Conservation (phyloP, 1,140 invertebrate genomes). For the Pristionchus pacificus region DNA sequence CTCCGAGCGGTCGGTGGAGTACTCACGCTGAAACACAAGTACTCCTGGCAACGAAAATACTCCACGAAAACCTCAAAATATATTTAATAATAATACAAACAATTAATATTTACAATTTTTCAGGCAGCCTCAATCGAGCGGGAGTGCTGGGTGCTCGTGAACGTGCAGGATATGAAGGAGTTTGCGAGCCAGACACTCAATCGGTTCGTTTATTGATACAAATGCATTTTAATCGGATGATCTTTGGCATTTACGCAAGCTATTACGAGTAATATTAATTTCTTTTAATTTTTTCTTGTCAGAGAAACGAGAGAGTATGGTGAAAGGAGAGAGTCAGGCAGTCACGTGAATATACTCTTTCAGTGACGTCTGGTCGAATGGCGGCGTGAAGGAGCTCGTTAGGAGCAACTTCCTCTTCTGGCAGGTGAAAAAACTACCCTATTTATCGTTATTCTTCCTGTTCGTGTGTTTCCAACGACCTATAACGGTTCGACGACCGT, state of each 20-base stretch:
- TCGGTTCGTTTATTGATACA: too few relatives aligned
- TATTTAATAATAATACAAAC: slow-evolving; percentile 1
- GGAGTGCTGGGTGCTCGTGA: slow-evolving; percentile 73
- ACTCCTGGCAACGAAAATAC: background rate
- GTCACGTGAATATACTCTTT: background rate
- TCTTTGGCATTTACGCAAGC: too few relatives aligned
- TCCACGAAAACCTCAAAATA: slow-evolving; percentile 1
- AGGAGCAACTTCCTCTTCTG: slow-evolving; percentile 73
- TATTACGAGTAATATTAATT: too few relatives aligned
- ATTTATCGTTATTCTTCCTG: too few relatives aligned
- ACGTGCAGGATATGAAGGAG: slow-evolving; percentile 73
- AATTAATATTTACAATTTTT: slow-evolving; percentile 38
- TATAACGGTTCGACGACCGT: too few relatives aligned
- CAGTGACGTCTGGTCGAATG: slow-evolving; percentile 72
- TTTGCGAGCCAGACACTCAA: slow-evolving; percentile 73
- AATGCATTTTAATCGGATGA: too few relatives aligned
- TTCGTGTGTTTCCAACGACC: too few relatives aligned
- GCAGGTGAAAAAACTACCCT: slow-evolving; percentile 65
- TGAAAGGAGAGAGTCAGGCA: background rate
- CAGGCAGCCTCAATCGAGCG: slow-evolving; percentile 65
- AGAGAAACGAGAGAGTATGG: too few relatives aligned
- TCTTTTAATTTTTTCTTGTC: too few relatives aligned
- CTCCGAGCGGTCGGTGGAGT: too few relatives aligned
- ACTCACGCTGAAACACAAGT: slow-evolving; percentile 43
- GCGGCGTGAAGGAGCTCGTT: slow-evolving; percentile 68